Percentiles rank a stretch among this genome's conserved stretches.
Conservation (phyloP, 2,797 vertebrate genomes). For the Hapalemur alaotrensis region DNA sequence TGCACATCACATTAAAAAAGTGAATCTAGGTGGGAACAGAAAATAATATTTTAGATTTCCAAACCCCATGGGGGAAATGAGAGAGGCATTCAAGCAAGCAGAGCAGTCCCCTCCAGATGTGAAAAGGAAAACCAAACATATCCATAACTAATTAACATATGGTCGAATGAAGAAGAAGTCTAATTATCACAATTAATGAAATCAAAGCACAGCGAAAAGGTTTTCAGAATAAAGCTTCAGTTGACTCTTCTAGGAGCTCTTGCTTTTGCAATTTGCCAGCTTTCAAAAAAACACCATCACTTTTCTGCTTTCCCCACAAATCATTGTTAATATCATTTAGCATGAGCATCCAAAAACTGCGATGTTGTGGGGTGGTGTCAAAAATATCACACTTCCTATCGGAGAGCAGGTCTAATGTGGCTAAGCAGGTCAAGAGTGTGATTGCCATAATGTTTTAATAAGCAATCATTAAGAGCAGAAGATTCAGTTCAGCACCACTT, state of each 20-base stretch:
- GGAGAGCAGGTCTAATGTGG: constrained; percentile 35
- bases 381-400: not conserved
- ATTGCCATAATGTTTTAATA: constrained; percentile 55
- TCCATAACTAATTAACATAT: not conserved
- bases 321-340: not conserved
- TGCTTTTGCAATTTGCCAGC: not conserved
- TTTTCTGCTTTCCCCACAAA: not conserved
- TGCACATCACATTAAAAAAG: not conserved
- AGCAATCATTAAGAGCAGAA: not conserved
- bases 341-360: not conserved
- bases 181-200: constrained; percentile 24
- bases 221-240: not conserved
- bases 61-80: not conserved
- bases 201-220: not conserved
- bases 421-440: not conserved
- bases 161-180: not conserved
- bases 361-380: not conserved
- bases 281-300: not conserved
- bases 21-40: not conserved
- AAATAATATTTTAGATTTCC: not conserved
- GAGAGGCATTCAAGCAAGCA: not conserved
- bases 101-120: not conserved
- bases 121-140: not conserved
- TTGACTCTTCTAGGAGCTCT: not conserved
- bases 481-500: constrained; percentile 62